These are phyloP conservation scores for Sphaerophoria rueppellii DNA, from an alignment of 2,888 invertebrate genomes.

Conservation along the genomic window DNA sequence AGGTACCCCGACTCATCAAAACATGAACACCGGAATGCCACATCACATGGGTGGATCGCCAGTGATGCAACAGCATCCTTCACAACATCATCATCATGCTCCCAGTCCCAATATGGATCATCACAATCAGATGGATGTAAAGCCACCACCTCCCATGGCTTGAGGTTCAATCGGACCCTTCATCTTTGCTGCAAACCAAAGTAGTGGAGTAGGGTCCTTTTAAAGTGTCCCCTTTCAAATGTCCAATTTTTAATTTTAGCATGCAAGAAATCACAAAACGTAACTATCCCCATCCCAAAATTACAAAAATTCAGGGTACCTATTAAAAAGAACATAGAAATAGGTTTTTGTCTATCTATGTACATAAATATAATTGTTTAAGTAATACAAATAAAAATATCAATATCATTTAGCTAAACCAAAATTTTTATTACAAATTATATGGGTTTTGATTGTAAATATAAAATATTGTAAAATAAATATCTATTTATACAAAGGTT, in stretches of 20 bases:
- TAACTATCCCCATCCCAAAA: conserved; percentile 62
- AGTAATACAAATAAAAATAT: conserved; percentile 45
- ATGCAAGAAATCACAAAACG: conserved; percentile 52
- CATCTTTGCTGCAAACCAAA: conserved; percentile 77
- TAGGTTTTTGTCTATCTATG: conserved; percentile 50
- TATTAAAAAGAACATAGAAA: conserved; percentile 34
- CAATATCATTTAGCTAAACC: conserved; percentile 68
- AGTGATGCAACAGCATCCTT: conserved; percentile 80
- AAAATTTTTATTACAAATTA: conserved; percentile 56
- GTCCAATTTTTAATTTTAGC: conserved; percentile 41
- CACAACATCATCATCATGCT: conserved; percentile 81
- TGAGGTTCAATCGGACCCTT: conserved; percentile 87
- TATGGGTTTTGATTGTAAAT: conserved; percentile 57
- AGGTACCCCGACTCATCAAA: conserved; percentile 81
- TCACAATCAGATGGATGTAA: conserved; percentile 87
- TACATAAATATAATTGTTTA: conserved; percentile 39
- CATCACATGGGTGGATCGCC: conserved; percentile 82
- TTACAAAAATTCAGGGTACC: conserved; percentile 71
- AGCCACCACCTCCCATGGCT: conserved; percentile 83
- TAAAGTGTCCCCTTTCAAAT: conserved; percentile 47
- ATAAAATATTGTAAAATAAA: conserved; percentile 56
- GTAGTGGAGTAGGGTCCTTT: conserved; percentile 74
- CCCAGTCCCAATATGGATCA: conserved; percentile 85
- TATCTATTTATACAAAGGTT: conserved; percentile 45
- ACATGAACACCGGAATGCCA: conserved; percentile 80